These are phyloP conservation scores for Eilema depressum DNA, from an alignment of 2,888 invertebrate genomes.

Conservation along the genomic window DNA sequence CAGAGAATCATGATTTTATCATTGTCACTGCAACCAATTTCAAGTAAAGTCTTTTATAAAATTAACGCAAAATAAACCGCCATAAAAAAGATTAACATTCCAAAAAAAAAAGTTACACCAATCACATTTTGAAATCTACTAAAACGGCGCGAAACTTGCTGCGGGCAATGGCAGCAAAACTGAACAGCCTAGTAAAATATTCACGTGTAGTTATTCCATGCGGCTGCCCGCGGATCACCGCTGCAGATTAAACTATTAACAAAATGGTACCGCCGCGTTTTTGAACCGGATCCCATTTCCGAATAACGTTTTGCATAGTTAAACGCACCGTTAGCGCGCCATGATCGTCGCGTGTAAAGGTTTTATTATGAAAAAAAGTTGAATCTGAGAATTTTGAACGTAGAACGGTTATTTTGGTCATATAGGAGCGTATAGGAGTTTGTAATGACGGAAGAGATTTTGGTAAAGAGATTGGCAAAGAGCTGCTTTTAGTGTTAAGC, in stretches of 20 bases:
- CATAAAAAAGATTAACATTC: not conserved
- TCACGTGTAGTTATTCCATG: conserved; percentile 72
- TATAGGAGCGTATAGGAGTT: not conserved
- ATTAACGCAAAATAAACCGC: not conserved
- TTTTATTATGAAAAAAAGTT: conserved; percentile 44
- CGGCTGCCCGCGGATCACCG: conserved; percentile 69
- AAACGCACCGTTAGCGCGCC: conserved; percentile 52
- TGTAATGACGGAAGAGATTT: not conserved
- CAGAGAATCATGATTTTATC: too few relatives aligned
- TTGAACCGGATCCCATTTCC: conserved; percentile 53
- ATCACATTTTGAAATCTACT: conserved; percentile 22
- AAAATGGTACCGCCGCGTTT: conserved; percentile 66
- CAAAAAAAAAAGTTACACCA: conserved; percentile 12
- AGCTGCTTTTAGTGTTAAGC: not conserved
- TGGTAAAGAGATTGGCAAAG: not conserved
- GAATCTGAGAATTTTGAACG: conserved; percentile 25
- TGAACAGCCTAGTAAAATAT: conserved; percentile 68
- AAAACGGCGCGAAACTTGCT: conserved; percentile 32
- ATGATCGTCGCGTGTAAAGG: conserved; percentile 43
- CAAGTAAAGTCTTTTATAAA: not conserved
- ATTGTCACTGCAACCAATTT: not conserved
- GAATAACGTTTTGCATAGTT: conserved; percentile 63
- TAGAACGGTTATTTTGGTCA: conserved; percentile 13
- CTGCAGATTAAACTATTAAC: conserved; percentile 83
- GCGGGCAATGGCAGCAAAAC: conserved; percentile 43